These are phyloP conservation scores for Mythimna pallens DNA, from an alignment of 2,888 invertebrate genomes.

Conservation along the genomic window DNA sequence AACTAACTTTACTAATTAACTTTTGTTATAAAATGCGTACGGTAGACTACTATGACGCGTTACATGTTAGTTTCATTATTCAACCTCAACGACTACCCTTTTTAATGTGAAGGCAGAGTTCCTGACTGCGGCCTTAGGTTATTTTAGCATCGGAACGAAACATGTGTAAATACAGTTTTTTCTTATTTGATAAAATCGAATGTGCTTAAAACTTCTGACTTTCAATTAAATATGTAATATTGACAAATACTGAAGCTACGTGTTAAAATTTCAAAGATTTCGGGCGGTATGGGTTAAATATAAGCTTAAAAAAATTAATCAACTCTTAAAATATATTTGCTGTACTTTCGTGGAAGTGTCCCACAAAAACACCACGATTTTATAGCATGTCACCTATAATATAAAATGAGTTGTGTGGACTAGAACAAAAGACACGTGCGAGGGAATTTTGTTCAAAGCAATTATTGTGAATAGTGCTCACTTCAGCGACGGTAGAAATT, in stretches of 20 bases:
- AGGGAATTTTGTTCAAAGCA: slow-evolving; percentile 88
- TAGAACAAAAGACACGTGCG: slow-evolving; percentile 82
- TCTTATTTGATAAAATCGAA: too few relatives aligned
- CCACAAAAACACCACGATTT: slow-evolving; percentile 41
- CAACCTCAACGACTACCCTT: not conserved
- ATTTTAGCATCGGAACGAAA: not conserved
- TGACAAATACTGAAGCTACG: not conserved
- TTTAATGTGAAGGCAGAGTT: too few relatives aligned
- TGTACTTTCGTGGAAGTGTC: slow-evolving; percentile 5
- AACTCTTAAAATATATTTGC: not conserved
- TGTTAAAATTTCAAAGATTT: not conserved
- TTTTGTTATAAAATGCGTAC: not conserved
- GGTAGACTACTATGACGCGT: not conserved
- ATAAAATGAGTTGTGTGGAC: slow-evolving; percentile 44
- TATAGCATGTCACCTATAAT: slow-evolving; percentile 42
- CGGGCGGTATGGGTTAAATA: not conserved
- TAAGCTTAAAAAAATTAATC: not conserved
- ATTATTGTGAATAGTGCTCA: slow-evolving; percentile 90
- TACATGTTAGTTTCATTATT: not conserved
- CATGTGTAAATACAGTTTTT: too few relatives aligned
- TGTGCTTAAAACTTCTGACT: too few relatives aligned
- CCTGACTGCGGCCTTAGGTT: not conserved
- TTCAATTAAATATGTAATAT: not conserved
- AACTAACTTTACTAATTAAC: too few relatives aligned
- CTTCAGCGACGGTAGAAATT: slow-evolving; percentile 89